These are phyloP conservation scores for Polypedilum pembai DNA, from an alignment of 1,140 invertebrate genomes.

Conservation along the genomic window DNA sequence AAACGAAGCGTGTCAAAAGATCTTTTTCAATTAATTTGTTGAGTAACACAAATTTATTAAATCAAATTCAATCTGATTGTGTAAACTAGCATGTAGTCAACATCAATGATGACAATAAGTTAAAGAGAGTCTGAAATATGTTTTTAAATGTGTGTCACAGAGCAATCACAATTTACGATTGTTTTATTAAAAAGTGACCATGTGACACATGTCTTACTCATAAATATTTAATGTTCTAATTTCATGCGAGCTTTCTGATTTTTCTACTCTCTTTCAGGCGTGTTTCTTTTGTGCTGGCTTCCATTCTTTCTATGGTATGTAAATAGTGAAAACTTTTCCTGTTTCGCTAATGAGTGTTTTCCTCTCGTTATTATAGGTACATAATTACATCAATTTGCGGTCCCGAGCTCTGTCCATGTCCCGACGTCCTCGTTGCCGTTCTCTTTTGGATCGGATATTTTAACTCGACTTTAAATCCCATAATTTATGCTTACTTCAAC, in stretches of 20 bases:
- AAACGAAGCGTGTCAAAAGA: too few species aligned
- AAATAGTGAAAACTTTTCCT: conserved; percentile 11
- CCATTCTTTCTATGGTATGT: conserved; percentile 79
- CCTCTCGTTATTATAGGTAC: conserved; percentile 55
- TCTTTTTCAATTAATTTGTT: too few species aligned
- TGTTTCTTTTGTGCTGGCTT: conserved; percentile 80
- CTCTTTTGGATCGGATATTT: conserved; percentile 83
- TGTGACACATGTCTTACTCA: too few species aligned
- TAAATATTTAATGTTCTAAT: too few species aligned
- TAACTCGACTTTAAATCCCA: conserved; percentile 93
- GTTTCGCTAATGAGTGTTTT: not conserved
- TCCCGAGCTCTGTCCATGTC: conserved; percentile 63
- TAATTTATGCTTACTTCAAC: conserved; percentile 98
- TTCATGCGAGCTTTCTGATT: not conserved
- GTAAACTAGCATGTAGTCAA: too few species aligned
- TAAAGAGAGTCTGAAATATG: too few species aligned
- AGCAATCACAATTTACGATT: too few species aligned
- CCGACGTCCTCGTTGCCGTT: conserved; percentile 70
- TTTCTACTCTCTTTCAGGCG: conserved; percentile 35
- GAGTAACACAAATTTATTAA: too few species aligned
- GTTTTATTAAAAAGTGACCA: too few species aligned
- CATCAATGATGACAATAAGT: too few species aligned
- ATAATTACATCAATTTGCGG: conserved; percentile 78
- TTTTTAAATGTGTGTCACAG: too few species aligned
- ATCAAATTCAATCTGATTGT: too few species aligned